Base-by-base conservation (phyloP, 2,888 invertebrate species). In the Arge pagana region DNA sequence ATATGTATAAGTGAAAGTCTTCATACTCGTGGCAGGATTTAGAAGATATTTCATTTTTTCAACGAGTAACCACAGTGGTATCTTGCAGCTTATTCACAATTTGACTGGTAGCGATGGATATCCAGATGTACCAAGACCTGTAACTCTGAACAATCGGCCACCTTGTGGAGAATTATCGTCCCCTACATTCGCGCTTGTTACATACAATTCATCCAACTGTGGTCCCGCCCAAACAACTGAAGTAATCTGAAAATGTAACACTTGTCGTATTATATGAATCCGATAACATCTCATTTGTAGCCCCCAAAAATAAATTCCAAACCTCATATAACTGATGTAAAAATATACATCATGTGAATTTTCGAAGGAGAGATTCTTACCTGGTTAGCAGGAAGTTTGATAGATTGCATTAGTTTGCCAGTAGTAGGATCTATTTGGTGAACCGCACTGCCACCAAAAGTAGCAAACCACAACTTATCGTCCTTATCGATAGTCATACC, bases 121-220 rank as follows among this genome's bases (percentile, higher is more conserved):
- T 13, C 50, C 50, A 51, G 43, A 42, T 21, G 19, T 42, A 13
- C 43, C 50, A 1, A 51, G 24, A 10, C 41, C 43, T 3, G 50
- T 51, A 48, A 51, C 18, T 43, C 43, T 51, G 2, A 51, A 51
- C 19, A 43, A 18, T 18, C 42, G 41, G 42, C 50, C 50, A 13
- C 33, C 19, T 8, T 43, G 15, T 10, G 31, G 33, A 35, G 21
- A 13, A 15, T 8, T 11, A 7, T 21, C 40, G 11, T 35, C 45
- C 5, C 13, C 5, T 21, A 45, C 8, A 16, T 35, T 45, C 7
- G 35, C 23, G 18, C 45, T 45, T 13, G 45, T 45, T 16, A 45
- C 45, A n/a, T 45, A 45, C 4, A 45, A 24, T 24, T 33, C 45
- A 45, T 45, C 45, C 23, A 45, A 45, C 8, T 45, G 31, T 16